A percentile compares a stretch with the other conserved stretches of the same genome.
Evolutionary conservation across 2,113 vertebrate genomes (phyloP).

Genomic region (Oreotragus oreotragus): DNA sequence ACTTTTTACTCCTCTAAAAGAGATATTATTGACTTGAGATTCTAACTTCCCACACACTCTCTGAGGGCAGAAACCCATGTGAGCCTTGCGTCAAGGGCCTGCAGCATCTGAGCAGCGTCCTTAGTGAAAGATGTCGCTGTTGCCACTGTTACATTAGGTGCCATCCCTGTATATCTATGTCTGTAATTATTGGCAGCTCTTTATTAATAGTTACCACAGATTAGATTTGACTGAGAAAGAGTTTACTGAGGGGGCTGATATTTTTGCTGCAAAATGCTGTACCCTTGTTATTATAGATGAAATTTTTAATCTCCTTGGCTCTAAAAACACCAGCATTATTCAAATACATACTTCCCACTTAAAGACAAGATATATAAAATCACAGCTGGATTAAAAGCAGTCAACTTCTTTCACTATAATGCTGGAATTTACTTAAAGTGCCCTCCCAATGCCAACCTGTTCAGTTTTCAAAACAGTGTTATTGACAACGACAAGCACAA

Average conservation of each 20-base stretch:
- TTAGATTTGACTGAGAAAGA: background rate
- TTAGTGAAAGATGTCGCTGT: background rate
- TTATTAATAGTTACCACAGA: background rate
- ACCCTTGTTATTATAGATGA: background rate
- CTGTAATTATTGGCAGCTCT: background rate
- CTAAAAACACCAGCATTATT: background rate
- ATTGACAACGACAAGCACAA: background rate
- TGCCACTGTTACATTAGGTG: rapidly evolving
- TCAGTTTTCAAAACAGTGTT: background rate
- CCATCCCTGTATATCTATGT: background rate
- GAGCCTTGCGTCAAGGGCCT: background rate
- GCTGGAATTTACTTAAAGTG: background rate
- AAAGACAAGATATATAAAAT: background rate
- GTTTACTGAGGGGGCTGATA: background rate
- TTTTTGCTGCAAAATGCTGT: background rate
- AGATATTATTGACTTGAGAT: background rate
- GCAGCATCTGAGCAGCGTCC: background rate
- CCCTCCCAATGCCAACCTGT: background rate
- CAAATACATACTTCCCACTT: background rate
- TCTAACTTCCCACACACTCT: background rate
- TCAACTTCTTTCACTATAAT: background rate
- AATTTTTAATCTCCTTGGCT: background rate
- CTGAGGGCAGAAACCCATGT: background rate
- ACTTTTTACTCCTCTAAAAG: background rate
- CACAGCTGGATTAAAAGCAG: background rate